Evolutionary conservation across 1,140 invertebrate genomes (phyloP).

Genomic region (Leptoteleia sp.): DNA sequence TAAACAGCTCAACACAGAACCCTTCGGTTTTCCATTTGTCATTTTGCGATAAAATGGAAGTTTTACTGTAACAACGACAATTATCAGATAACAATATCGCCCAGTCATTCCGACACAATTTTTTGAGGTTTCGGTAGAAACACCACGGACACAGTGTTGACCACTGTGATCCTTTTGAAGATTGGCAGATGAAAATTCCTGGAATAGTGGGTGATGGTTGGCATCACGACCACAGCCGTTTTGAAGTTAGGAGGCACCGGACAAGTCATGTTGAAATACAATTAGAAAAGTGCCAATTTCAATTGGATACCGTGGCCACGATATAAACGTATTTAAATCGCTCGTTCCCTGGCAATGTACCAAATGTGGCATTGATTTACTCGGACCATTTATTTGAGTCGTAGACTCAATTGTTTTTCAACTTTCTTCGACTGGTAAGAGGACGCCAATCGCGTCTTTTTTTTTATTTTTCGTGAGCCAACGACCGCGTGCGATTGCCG

Average conservation of each 20-base stretch:
- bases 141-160: conserved; percentile 74
- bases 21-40: too few relatives aligned
- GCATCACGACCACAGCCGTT: conserved; percentile 68
- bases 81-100: not conserved
- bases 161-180: conserved; percentile 75
- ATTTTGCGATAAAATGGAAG: too few relatives aligned
- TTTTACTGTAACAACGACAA: too few relatives aligned
- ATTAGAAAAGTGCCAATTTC: conserved; percentile 5
- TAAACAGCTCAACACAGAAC: too few relatives aligned
- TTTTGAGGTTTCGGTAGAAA: conserved; percentile 76
- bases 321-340: conserved; percentile 7
- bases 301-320: not conserved
- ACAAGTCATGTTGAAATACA: conserved; percentile 73
- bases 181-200: conserved; percentile 75
- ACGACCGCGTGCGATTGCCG: conserved; percentile 8
- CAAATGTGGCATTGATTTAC: conserved; percentile 8
- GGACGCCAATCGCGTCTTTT: conserved; percentile 49
- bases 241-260: conserved; percentile 70
- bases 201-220: conserved; percentile 70
- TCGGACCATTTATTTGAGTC: conserved; percentile 16
- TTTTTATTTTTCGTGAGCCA: conserved; percentile 52
- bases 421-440: too few relatives aligned
- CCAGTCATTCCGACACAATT: conserved; percentile 56
- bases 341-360: conserved; percentile 3
- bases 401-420: conserved; percentile 4